phyloP scores from a whole-genome alignment of 2,797 vertebrate species.

The Meda fulgida region DNA sequence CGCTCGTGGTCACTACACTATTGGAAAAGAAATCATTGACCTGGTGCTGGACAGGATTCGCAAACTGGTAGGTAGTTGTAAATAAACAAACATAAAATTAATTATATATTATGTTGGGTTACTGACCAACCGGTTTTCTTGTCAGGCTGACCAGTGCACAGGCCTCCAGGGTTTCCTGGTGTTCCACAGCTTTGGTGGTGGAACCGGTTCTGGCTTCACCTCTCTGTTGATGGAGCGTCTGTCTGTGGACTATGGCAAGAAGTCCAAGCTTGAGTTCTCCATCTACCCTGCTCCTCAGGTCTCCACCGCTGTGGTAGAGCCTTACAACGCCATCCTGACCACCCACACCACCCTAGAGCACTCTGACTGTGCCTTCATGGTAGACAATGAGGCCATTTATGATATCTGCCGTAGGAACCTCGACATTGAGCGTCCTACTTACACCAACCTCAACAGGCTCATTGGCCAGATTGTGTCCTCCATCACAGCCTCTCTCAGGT shows the following conservation, averaged over 20 bases:
- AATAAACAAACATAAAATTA: neutral
- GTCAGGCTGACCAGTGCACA: conserved; percentile 77
- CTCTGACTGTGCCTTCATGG: conserved; percentile 76
- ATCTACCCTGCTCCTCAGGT: conserved; percentile 82
- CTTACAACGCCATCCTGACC: conserved; percentile 82
- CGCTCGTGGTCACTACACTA: conserved; percentile 76
- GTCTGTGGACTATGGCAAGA: conserved; percentile 82
- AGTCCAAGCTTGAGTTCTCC: conserved; percentile 73
- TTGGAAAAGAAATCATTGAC: conserved; percentile 76
- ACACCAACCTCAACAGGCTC: conserved; percentile 83
- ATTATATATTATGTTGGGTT: neutral
- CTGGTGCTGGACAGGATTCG: conserved; percentile 73
- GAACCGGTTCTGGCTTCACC: conserved; percentile 82
- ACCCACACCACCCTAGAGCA: conserved; percentile 75
- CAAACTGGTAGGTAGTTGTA: conserved; percentile 68
- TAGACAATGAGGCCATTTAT: conserved; percentile 71
- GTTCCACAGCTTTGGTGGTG: conserved; percentile 70
- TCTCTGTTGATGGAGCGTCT: conserved; percentile 87
- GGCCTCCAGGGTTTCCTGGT: conserved; percentile 76
- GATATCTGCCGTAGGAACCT: conserved; percentile 72
- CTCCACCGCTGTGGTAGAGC: conserved; percentile 86
- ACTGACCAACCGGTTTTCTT: neutral
- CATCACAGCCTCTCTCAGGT: conserved; percentile 85
- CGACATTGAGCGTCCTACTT: conserved; percentile 76
- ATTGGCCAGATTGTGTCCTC: conserved; percentile 79